A percentile compares a stretch with the other conserved stretches of the same genome.
phyloP scores from a whole-genome alignment of 2,113 vertebrate genomes.

The Mustela nigripes region DNA sequence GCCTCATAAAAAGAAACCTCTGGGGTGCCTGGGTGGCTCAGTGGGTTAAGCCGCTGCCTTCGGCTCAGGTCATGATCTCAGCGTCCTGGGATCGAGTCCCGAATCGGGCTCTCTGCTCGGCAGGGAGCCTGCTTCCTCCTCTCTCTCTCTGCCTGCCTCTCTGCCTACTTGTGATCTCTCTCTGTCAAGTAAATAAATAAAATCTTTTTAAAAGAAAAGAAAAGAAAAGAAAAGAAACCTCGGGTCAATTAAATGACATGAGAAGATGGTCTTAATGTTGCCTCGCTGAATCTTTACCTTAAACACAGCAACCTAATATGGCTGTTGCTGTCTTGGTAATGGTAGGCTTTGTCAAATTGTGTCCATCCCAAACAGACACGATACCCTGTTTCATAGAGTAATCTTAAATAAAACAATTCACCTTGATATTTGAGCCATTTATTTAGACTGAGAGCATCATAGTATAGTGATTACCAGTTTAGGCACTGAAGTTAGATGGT shows the following conservation, averaged over 20 bases:
- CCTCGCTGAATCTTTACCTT: neutral
- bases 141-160: too few species aligned
- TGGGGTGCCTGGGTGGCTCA: neutral
- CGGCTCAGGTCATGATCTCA: too few species aligned
- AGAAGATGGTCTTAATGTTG: neutral
- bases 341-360: neutral
- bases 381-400: neutral
- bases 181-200: too few species aligned
- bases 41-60: too few species aligned
- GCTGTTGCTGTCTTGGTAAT: neutral
- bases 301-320: neutral
- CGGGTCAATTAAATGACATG: neutral
- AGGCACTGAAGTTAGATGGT: neutral
- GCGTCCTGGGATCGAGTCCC: too few species aligned
- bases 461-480: neutral
- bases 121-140: too few species aligned
- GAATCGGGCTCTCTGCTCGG: too few species aligned
- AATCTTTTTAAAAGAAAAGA: too few species aligned
- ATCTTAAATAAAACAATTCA: neutral
- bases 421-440: neutral
- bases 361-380: neutral
- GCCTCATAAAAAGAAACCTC: neutral
- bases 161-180: too few species aligned
- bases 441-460: neutral
- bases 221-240: neutral